Evolutionary conservation across 1,140 invertebrate genomes (phyloP).

Genomic region (Trichonephila clavata): DNA sequence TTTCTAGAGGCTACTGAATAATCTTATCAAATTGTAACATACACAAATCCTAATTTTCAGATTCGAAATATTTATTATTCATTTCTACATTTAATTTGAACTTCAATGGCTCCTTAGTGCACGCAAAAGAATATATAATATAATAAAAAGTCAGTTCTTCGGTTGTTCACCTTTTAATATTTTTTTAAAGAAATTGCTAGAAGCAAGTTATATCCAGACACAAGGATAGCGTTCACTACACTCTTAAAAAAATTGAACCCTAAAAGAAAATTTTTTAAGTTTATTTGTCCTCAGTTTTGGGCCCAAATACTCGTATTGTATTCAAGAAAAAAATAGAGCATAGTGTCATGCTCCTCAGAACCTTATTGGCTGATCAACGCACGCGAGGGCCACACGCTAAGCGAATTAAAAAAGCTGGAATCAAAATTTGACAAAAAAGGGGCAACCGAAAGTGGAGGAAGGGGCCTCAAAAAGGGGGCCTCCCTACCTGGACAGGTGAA

Average conservation of each 20-base stretch:
- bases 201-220: neutral
- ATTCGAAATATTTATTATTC: no score
- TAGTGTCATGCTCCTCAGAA: neutral
- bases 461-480: conserved; percentile 13
- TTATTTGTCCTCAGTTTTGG: neutral
- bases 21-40: no score
- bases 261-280: neutral
- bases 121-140: no score
- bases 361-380: neutral
- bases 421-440: neutral
- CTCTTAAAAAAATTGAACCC: neutral
- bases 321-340: neutral
- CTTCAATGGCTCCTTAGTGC: no score
- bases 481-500: conserved; percentile 69
- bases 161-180: neutral
- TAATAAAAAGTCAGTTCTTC: neutral
- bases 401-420: neutral
- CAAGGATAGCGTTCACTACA: neutral
- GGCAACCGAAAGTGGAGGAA: conserved; percentile 19
- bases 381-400: conserved; percentile 24
- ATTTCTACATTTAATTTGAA: no score
- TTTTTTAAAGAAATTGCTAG: no score
- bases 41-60: no score
- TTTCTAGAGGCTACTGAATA: no score
- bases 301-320: neutral